A percentile compares a stretch with the other conserved stretches of the same genome.
These are phyloP conservation scores for Apodemus agrarius DNA, from an alignment of 2,797 vertebrate species.

Conservation along the genomic window DNA sequence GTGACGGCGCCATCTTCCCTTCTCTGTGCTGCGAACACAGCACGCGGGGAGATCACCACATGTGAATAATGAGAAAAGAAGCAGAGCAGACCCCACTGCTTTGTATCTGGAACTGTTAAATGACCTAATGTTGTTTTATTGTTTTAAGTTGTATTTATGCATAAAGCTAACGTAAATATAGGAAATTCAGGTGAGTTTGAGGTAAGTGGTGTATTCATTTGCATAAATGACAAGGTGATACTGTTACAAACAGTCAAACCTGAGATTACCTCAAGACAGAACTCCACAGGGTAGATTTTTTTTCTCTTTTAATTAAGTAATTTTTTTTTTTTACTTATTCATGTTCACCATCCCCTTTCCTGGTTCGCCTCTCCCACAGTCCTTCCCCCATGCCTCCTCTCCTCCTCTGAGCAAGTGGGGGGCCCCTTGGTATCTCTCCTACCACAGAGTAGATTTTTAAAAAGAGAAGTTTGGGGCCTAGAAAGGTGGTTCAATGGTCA, in stretches of 20 bases:
- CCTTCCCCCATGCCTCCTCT: not conserved
- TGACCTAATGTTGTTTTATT: not conserved
- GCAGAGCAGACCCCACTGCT: constrained; percentile 1
- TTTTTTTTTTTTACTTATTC: not conserved
- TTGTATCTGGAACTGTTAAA: constrained; percentile 33
- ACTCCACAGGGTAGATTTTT: not conserved
- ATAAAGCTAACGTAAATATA: constrained; percentile 21
- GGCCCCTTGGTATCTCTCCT: not conserved
- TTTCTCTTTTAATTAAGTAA: too few relatives aligned
- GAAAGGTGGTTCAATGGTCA: not conserved
- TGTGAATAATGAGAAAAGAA: constrained; percentile 22
- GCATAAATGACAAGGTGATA: not conserved
- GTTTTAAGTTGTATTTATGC: constrained; percentile 8
- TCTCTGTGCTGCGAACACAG: not conserved
- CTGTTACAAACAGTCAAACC: not conserved
- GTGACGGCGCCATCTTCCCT: constrained; percentile 32
- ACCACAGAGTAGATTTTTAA: not conserved
- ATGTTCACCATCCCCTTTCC: not conserved
- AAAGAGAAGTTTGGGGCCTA: not conserved
- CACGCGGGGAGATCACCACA: not conserved
- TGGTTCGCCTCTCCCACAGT: not conserved
- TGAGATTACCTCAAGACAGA: not conserved
- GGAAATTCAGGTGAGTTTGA: not conserved
- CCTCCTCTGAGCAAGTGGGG: not conserved
- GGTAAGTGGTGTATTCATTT: not conserved